Conservation (phyloP, 2,888 invertebrate genomes). For the Carabus problematicus region DNA sequence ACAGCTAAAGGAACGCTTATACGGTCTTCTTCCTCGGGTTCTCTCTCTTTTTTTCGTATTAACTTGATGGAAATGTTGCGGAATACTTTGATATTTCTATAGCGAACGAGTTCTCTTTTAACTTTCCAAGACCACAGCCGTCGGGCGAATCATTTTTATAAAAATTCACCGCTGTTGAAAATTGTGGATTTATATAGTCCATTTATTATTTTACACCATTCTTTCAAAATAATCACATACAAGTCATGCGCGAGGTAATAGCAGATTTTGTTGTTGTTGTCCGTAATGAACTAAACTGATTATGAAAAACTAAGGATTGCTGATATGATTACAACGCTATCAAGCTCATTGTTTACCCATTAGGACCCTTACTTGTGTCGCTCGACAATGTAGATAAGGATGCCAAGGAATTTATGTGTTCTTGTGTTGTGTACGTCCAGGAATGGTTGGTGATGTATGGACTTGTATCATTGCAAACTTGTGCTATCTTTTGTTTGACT, state of each 20-base stretch:
- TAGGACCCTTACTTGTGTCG: conserved; percentile 1
- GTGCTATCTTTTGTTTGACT: neutral
- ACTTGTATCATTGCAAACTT: conserved; percentile 1
- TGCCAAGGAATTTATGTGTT: conserved; percentile 11
- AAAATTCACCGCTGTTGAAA: too few relatives aligned
- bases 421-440: conserved; percentile 3
- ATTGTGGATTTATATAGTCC: too few relatives aligned
- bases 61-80: conserved; percentile 24
- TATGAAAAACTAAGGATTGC: conserved; percentile 5
- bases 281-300: conserved; percentile 4
- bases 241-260: too few relatives aligned
- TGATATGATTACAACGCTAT: neutral
- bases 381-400: conserved; percentile 2
- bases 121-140: too few relatives aligned
- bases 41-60: conserved; percentile 16
- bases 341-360: conserved; percentile 7
- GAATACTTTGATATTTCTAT: conserved; percentile 18
- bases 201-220: too few relatives aligned
- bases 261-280: conserved; percentile 7
- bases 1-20: conserved; percentile 24
- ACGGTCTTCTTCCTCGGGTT: neutral
- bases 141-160: too few relatives aligned
- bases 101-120: neutral
- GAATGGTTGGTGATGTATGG: conserved; percentile 4
- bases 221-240: too few relatives aligned